Percentiles rank a stretch among this genome's conserved stretches.
Conservation (phyloP, 2,888 invertebrate genomes). For the Archips crataeganus region DNA sequence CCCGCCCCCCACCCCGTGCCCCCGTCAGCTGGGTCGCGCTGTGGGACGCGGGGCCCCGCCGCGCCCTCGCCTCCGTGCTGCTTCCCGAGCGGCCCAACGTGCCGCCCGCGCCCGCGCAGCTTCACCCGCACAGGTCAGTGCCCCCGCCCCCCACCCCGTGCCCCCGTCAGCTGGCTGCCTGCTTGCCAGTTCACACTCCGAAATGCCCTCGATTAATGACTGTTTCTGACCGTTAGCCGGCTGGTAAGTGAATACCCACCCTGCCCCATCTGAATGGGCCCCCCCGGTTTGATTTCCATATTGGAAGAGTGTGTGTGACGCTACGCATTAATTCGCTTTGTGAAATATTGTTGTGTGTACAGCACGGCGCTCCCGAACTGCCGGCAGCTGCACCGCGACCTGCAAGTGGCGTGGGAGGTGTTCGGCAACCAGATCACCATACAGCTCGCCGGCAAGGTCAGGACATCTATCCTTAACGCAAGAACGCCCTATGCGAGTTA, state of each 20-base stretch:
- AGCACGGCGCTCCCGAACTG: constrained; percentile 92
- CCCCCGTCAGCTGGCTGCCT: no score
- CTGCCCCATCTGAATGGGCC: no score
- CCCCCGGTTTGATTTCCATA: no score
- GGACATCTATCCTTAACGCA: not conserved
- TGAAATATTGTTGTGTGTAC: constrained; percentile 53
- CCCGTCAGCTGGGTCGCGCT: constrained; percentile 95
- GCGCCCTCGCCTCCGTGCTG: constrained; percentile 79
- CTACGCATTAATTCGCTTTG: no score
- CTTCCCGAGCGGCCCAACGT: constrained; percentile 93
- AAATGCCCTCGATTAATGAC: no score
- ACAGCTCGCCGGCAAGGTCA: constrained; percentile 91
- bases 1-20: no score
- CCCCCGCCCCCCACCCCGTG: not conserved
- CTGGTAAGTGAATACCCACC: no score
- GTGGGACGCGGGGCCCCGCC: constrained; percentile 87
- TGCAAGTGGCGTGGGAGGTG: constrained; percentile 95
- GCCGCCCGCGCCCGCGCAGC: constrained; percentile 89
- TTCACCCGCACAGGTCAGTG: constrained; percentile 57
- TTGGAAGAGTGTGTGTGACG: no score
- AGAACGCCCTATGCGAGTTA: no score
- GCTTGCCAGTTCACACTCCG: no score
- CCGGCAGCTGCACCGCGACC: constrained; percentile 92
- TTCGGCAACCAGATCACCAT: constrained; percentile 95
- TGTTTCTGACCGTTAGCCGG: no score